Base-by-base conservation (phyloP, 2,888 invertebrate species). In the Laspeyria flexula region DNA sequence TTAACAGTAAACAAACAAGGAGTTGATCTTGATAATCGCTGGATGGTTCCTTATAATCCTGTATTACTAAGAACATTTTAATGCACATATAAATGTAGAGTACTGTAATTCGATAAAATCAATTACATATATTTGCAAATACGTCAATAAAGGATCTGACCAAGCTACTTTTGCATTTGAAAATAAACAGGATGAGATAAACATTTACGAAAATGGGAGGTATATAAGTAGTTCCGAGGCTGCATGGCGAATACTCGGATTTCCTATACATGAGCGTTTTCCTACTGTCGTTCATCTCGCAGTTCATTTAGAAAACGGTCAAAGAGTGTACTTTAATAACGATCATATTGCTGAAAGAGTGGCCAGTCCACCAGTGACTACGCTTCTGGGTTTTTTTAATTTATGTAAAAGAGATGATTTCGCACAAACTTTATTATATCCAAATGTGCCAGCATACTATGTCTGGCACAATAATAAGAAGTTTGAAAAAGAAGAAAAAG, bases 1-100 rank as follows among this genome's bases (percentile, higher is more conserved):
- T n/a, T n/a, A n/a, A n/a, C n/a, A n/a, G n/a, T n/a, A n/a, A n/a
- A n/a, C n/a, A n/a, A n/a, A n/a, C n/a, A n/a, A n/a, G n/a, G n/a
- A n/a, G n/a, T n/a, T n/a, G n/a, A n/a, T n/a, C n/a, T n/a, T n/a
- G 69, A 72, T 55, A 74, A 74, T 59, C 33, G 51, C 9, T 73
- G 73, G 71, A 53, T 74, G 12, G 71, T 65, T 25, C 71, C 68
- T 10, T 73, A 73, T 54, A 47, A 41, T 25, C 61, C 66, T 35
- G 12, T 63, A 13, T 45, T 62, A 11, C 53, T 34, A 34, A 25
- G 31, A 40, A 56, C 6, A n/a, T 34, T 60, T 51, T 29, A 56
- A 58, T 45, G 61, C 55, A 25, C 53, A 58, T 42, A 61, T 58
- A 18, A 58, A 61, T 37, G 55, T 58, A 31, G 54, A 54, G 30